Percentiles rank a stretch among this genome's conserved stretches.
Evolutionary conservation across 2,113 vertebrate species (phyloP).

Genomic region (Dascyllus trimaculatus): DNA sequence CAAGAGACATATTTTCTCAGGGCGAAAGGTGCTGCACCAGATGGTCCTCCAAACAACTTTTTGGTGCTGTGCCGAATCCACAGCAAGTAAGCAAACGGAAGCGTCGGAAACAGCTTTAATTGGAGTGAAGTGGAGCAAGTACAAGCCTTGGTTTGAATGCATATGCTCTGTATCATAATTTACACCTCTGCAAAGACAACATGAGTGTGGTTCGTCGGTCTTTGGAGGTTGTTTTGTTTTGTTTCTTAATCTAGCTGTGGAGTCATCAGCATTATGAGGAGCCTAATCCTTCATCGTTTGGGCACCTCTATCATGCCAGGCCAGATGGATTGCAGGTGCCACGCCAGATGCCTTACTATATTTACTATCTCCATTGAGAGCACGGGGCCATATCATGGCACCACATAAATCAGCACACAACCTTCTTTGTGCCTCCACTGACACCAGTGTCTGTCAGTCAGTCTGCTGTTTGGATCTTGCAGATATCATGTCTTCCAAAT

Average conservation of each 20-base stretch:
- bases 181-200: neutral
- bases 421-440: neutral
- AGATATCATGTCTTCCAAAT: conserved; percentile 23
- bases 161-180: conserved; percentile 10
- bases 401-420: conserved; percentile 32
- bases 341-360: conserved; percentile 60
- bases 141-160: neutral
- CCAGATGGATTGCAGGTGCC: conserved; percentile 69
- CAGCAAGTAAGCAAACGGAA: neutral
- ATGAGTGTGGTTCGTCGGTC: neutral
- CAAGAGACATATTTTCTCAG: conserved; percentile 11
- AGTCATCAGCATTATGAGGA: conserved; percentile 23
- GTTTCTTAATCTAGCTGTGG: conserved; percentile 3
- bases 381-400: neutral
- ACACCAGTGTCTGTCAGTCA: conserved; percentile 11
- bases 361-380: conserved; percentile 50
- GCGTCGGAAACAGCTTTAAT: neutral
- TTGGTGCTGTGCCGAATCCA: neutral
- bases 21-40: conserved; percentile 14
- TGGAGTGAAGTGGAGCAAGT: neutral
- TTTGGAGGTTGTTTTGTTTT: conserved; percentile 14
- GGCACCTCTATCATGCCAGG: conserved; percentile 33
- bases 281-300: conserved; percentile 46
- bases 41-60: conserved; percentile 20
- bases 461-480: conserved; percentile 33